Evolutionary conservation across 2,113 vertebrate species (phyloP), one percentile per base, ranked within the genome.

Genomic region (Chunga burmeisteri): DNA sequence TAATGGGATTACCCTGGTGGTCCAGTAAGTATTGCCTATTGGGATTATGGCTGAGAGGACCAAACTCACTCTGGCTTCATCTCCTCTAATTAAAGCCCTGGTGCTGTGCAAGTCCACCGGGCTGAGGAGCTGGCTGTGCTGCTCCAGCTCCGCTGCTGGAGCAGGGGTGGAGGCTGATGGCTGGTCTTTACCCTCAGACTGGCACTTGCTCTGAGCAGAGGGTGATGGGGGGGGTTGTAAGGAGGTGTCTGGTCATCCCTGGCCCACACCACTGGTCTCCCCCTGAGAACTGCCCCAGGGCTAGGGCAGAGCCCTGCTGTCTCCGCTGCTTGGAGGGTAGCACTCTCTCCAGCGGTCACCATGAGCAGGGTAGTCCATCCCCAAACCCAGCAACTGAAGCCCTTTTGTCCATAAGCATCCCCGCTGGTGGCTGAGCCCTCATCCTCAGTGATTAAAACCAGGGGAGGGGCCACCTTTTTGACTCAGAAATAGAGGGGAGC

Each of bases 71-170:
- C 58, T 2, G 1, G 10, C 3, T 19, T 90, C 42, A 46, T 23
- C 19, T 77, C 13, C 19, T 73, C 6, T 79, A 36, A 71, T 6
- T 50, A 73, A 79, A 72, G 16, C 19, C 30, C n/a, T 78, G 19
- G 32, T 81, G 32, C 52, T 2, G 0, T 3, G 1, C 1, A 5
- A 70, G 50, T 27, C 49, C 30, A 6, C 27, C 2, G 5, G 26
- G 10, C 29, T 82, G 21, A 82, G 19, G 70, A 72, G 15, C 38
- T 82, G 47, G 19, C 27, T 83, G 23, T 30, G 36, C 34, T 63
- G n/a, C 40, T 65, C n/a, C 2, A 0, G 42, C 47, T 62, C 32
- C 0, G 0, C 0, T 0, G 34, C 20, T 75, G 53, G 27, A 68
- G 36, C 62, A 68, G 44, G 3, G 15, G 8, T 47, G 40, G 49